Conservation (phyloP, 2,888 invertebrate genomes). For the Ophioninae sp. region DNA sequence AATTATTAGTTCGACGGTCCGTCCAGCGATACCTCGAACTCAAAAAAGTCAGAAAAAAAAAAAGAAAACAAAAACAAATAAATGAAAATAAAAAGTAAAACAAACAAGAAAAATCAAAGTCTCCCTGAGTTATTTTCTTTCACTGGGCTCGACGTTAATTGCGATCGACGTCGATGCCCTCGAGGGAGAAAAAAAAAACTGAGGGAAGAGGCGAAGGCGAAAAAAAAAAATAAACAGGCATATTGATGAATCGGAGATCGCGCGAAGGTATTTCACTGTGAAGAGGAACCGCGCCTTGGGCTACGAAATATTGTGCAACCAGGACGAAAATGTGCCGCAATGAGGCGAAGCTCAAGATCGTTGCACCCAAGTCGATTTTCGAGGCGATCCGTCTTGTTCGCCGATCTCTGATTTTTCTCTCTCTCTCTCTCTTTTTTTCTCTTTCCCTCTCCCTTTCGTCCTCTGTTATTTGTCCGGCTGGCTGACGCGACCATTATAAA, state of each 20-base stretch:
- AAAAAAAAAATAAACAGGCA: conserved; percentile 17
- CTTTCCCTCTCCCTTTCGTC: too few species aligned
- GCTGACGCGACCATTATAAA: conserved; percentile 60
- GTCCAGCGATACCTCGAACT: too few species aligned
- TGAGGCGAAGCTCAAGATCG: conserved; percentile 33
- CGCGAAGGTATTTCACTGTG: conserved; percentile 39
- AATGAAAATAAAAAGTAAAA: too few species aligned
- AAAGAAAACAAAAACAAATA: too few species aligned
- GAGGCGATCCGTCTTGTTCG: conserved; percentile 43
- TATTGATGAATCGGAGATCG: conserved; percentile 45
- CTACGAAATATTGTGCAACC: conserved; percentile 34
- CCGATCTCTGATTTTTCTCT: conserved; percentile 5
- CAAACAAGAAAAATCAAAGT: too few species aligned
- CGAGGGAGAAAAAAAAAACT: conserved; percentile 1
- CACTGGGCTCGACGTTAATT: conserved; percentile 10
- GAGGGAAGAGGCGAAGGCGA: background rate
- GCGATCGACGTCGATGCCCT: conserved; percentile 37
- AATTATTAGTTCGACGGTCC: too few species aligned
- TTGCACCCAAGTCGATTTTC: conserved; percentile 36
- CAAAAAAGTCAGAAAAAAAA: too few species aligned
- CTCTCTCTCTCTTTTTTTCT: background rate
- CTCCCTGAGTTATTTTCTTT: background rate
- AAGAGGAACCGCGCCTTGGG: conserved; percentile 30
- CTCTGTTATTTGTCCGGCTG: conserved; percentile 14
- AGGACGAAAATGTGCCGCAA: conserved; percentile 38